These are phyloP conservation scores for Sciurus carolinensis DNA, from an alignment of 2,797 vertebrate genomes.

Conservation along the genomic window DNA sequence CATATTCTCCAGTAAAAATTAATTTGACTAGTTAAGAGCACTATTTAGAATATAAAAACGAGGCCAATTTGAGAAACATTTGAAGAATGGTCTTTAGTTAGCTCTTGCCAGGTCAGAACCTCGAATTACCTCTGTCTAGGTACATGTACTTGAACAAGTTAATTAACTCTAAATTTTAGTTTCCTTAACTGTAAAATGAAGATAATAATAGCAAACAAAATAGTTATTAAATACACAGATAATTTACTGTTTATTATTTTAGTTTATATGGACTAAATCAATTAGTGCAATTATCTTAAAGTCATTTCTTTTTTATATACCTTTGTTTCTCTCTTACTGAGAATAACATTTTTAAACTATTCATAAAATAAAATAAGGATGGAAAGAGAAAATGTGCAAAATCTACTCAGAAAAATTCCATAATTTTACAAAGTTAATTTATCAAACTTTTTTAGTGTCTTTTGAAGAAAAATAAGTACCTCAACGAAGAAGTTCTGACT, in stretches of 20 bases:
- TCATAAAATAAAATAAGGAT: neutral
- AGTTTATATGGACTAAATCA: neutral
- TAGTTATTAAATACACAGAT: neutral
- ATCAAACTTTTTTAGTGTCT: neutral
- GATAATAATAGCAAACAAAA: neutral
- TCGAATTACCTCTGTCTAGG: neutral
- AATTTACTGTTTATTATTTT: neutral
- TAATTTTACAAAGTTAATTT: neutral
- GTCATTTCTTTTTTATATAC: neutral
- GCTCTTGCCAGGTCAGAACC: neutral
- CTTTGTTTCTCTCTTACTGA: neutral
- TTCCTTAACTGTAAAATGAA: neutral
- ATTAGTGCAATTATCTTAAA: slow-evolving; percentile 1
- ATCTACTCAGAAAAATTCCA: neutral
- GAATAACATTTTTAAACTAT: neutral
- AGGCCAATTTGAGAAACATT: neutral
- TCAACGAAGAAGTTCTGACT: neutral
- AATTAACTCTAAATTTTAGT: neutral
- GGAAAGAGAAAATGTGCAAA: neutral
- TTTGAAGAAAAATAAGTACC: neutral
- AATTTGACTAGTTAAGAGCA: neutral
- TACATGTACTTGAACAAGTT: neutral
- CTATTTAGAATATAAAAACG: neutral
- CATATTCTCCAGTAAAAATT: neutral
- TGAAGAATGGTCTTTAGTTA: neutral